Evolutionary conservation across 1,140 invertebrate genomes (phyloP).

Genomic region (Colletes latitarsis): DNA sequence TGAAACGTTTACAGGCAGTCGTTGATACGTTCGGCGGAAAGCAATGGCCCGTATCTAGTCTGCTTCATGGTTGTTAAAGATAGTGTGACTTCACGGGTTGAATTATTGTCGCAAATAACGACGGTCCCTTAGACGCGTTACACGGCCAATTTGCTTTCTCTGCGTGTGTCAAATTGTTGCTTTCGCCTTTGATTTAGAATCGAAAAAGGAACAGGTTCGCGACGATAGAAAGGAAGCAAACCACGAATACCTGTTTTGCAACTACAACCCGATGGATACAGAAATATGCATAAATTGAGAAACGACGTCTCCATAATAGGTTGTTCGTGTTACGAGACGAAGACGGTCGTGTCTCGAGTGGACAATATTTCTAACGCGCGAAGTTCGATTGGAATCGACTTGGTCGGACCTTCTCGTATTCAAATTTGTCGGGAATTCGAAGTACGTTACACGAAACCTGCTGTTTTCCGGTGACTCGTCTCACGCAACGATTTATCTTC

Average conservation of each 20-base stretch:
- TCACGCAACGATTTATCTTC: too few species aligned
- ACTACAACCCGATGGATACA: background rate
- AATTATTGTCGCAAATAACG: conserved; percentile 12
- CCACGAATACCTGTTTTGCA: conserved; percentile 13
- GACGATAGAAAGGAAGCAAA: conserved; percentile 20
- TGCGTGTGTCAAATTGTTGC: conserved; percentile 12
- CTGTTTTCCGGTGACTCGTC: too few species aligned
- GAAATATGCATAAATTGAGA: background rate
- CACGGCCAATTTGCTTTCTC: conserved; percentile 12
- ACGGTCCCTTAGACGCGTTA: background rate
- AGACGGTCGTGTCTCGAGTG: too few species aligned
- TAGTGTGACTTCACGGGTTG: background rate
- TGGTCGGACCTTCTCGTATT: too few species aligned
- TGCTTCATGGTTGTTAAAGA: background rate
- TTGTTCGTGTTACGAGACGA: too few species aligned
- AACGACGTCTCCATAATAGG: background rate
- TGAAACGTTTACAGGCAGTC: background rate
- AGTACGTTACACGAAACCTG: too few species aligned
- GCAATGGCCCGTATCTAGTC: background rate
- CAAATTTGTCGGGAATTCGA: too few species aligned
- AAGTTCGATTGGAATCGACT: too few species aligned
- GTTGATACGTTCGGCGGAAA: background rate
- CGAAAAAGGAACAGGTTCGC: conserved; percentile 20
- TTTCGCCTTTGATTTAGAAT: conserved; percentile 29
- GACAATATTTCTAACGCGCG: too few species aligned